Evolutionary conservation across 2,113 vertebrate genomes (phyloP).

Genomic region (Promerops cafer): DNA sequence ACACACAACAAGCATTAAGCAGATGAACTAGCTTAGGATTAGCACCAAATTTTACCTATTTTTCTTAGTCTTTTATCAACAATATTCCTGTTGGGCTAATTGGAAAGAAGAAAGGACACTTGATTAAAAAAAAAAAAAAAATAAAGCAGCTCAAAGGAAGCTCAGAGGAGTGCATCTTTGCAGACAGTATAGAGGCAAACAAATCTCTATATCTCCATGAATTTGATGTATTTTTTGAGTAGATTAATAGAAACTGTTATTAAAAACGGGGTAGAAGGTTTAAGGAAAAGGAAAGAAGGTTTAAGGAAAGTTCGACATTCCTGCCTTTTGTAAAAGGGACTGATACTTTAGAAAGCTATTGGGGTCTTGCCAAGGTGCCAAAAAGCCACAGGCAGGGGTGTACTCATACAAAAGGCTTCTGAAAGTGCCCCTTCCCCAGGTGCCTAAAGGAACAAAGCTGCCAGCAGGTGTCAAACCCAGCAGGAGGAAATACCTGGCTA

Average conservation of each 20-base stretch:
- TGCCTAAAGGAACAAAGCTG: neutral
- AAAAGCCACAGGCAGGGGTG: neutral
- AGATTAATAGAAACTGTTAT: neutral
- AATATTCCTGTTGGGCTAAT: neutral
- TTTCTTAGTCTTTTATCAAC: neutral
- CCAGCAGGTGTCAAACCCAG: neutral
- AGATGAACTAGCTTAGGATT: neutral
- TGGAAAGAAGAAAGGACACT: neutral
- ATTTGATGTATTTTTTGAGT: neutral
- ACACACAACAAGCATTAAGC: neutral
- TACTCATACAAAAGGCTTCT: neutral
- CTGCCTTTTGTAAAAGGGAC: neutral
- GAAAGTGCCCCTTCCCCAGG: neutral
- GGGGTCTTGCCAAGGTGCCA: neutral
- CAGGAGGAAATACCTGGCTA: neutral
- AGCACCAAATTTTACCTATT: neutral
- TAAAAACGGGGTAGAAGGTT: neutral
- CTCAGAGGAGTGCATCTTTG: neutral
- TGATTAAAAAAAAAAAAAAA: neutral
- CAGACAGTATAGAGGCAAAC: neutral
- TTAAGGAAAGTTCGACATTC: neutral
- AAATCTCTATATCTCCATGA: fast-evolving
- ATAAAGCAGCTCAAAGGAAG: neutral
- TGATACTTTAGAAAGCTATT: neutral
- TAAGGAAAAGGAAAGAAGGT: neutral